Evolutionary conservation across 1,140 invertebrate species (phyloP).

Genomic region (Chrysopa pallens): DNA sequence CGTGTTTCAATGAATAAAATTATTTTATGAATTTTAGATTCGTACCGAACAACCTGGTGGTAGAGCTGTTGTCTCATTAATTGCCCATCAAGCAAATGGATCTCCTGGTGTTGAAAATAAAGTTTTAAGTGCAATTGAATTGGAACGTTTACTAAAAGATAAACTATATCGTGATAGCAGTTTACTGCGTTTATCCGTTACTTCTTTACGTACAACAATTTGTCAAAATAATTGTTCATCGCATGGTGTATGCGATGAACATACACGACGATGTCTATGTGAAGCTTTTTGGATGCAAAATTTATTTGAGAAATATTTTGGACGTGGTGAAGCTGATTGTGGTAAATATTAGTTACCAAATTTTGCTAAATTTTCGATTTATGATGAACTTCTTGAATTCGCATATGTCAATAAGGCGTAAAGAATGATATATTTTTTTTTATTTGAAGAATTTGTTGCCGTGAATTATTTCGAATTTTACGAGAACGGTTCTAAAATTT

Average conservation of each 20-base stretch:
- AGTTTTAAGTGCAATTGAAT: constrained; percentile 30
- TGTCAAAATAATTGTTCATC: constrained; percentile 89
- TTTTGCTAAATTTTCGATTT: not conserved
- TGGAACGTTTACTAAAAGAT: constrained; percentile 41
- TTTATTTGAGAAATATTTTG: constrained; percentile 25
- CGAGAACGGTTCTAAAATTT: too few relatives aligned
- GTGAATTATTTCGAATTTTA: too few relatives aligned
- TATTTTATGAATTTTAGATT: not conserved
- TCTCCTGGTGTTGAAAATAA: constrained; percentile 5
- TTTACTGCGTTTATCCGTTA: constrained; percentile 54
- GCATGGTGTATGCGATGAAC: constrained; percentile 75
- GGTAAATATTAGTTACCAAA: constrained; percentile 25
- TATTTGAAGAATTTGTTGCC: too few relatives aligned
- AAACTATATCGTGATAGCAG: constrained; percentile 49
- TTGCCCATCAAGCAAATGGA: not conserved
- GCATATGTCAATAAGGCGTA: too few relatives aligned
- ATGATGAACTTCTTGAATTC: not conserved
- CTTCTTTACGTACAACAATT: constrained; percentile 57
- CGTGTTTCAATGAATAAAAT: too few relatives aligned
- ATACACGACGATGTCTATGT: constrained; percentile 69
- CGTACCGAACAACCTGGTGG: constrained; percentile 31
- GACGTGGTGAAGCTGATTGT: constrained; percentile 31
- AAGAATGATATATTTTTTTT: too few relatives aligned
- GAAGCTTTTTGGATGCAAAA: constrained; percentile 93
- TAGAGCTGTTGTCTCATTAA: constrained; percentile 31